phyloP scores from a whole-genome alignment of 2,888 invertebrate species.

The Drosophila eohydei region DNA sequence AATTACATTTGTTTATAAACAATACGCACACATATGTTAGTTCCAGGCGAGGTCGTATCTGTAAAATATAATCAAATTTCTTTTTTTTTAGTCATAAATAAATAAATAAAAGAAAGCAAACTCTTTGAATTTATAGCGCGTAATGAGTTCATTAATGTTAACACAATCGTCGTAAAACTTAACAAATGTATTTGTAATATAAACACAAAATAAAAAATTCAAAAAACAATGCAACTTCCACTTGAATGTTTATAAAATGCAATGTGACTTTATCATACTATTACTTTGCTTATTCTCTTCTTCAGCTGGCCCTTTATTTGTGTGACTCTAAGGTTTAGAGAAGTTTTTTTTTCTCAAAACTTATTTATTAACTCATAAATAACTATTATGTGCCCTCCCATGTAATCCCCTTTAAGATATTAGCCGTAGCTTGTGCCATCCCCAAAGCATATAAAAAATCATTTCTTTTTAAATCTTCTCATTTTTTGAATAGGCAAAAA shows the following conservation, averaged over 20 bases:
- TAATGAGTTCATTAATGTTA: constrained; percentile 74
- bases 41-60: constrained; percentile 53
- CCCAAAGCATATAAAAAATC: no score
- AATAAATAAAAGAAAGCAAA: constrained; percentile 31
- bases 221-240: constrained; percentile 9
- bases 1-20: constrained; percentile 43
- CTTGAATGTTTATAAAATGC: background rate
- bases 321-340: no score
- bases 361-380: no score
- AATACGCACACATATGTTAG: constrained; percentile 4
- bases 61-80: constrained; percentile 31
- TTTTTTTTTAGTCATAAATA: constrained; percentile 61
- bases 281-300: no score
- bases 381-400: no score
- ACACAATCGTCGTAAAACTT: constrained; percentile 26
- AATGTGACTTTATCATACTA: no score
- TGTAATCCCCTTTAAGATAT: no score
- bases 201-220: constrained; percentile 38
- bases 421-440: no score
- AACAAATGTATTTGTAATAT: constrained; percentile 54
- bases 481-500: no score
- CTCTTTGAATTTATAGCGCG: constrained; percentile 78
- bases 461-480: no score
- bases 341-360: no score
- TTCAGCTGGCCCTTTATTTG: no score